Evolutionary conservation across 1,140 invertebrate genomes (phyloP).

Genomic region (Maniola jurtina): DNA sequence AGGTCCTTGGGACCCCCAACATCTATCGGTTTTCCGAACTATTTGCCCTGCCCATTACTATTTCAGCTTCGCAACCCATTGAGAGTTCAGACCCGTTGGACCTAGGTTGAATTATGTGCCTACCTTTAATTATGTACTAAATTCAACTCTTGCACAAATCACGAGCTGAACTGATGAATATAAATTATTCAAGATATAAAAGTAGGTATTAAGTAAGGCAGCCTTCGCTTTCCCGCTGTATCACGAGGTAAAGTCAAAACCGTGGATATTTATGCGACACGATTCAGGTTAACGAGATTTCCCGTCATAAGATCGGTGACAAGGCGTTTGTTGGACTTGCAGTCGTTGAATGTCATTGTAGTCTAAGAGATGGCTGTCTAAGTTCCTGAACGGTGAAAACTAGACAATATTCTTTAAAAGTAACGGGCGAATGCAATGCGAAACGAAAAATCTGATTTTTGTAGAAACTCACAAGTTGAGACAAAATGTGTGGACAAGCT

Average conservation of each 20-base stretch:
- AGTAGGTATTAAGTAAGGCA: neutral
- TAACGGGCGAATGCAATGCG: too few species aligned
- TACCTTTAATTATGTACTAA: neutral
- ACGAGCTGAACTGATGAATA: neutral
- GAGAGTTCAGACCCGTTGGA: too few species aligned
- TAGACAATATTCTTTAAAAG: too few species aligned
- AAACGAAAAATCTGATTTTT: too few species aligned
- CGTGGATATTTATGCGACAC: constrained; percentile 9
- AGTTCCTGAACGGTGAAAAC: neutral
- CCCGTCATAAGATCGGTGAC: constrained; percentile 18
- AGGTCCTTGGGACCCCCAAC: too few species aligned
- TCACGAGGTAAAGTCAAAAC: constrained; percentile 13
- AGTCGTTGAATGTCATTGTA: constrained; percentile 12
- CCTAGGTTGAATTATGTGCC: too few species aligned
- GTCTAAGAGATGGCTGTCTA: neutral
- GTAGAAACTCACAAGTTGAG: too few species aligned
- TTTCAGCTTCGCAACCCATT: too few species aligned
- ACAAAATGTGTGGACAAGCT: too few species aligned
- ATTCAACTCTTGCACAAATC: neutral
- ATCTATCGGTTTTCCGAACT: too few species aligned
- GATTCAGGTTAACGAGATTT: constrained; percentile 24
- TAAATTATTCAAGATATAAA: constrained; percentile 8
- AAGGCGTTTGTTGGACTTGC: constrained; percentile 17
- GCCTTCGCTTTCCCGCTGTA: neutral
- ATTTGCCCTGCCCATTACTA: too few species aligned